Percentiles rank a stretch among this genome's conserved stretches.
These are phyloP conservation scores for Platygyra sinensis DNA, from an alignment of 64 coral and sea anemone species.

Conservation along the genomic window DNA sequence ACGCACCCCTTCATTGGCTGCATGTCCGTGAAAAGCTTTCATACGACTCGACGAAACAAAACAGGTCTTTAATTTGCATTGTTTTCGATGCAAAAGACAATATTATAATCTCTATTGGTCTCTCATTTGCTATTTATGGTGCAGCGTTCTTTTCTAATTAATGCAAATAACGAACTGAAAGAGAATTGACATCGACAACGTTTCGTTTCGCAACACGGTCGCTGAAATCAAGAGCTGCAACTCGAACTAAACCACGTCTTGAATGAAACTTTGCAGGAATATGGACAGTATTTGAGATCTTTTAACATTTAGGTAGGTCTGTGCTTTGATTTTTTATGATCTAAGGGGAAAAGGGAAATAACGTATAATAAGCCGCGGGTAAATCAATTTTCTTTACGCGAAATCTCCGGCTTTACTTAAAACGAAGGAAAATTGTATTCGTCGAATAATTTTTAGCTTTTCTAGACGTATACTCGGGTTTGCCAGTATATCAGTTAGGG, in stretches of 20 bases:
- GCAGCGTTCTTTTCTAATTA: conserved; percentile 32
- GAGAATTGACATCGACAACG: neutral
- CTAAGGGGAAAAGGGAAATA: neutral
- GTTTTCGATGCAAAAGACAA: neutral
- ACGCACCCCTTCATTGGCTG: neutral
- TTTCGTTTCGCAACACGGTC: neutral
- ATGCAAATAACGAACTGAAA: conserved; percentile 4
- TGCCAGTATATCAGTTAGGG: neutral
- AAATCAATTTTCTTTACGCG: neutral
- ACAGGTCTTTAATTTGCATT: neutral
- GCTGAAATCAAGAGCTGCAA: neutral
- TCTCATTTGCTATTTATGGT: conserved; percentile 29
- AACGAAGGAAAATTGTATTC: neutral
- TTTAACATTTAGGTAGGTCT: neutral
- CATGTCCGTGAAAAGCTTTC: neutral
- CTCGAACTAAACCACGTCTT: neutral
- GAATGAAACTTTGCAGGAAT: neutral
- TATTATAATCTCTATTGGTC: neutral
- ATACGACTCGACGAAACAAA: neutral
- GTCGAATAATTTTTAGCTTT: neutral
- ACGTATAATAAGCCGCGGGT: no score
- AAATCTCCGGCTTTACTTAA: neutral
- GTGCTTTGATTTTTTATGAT: neutral
- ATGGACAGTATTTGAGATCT: neutral
- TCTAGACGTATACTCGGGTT: neutral